Evolutionary conservation across 37 sponge, comb jelly and placozoan genomes (phyloP).

Genomic region (Spongilla lacustris): DNA sequence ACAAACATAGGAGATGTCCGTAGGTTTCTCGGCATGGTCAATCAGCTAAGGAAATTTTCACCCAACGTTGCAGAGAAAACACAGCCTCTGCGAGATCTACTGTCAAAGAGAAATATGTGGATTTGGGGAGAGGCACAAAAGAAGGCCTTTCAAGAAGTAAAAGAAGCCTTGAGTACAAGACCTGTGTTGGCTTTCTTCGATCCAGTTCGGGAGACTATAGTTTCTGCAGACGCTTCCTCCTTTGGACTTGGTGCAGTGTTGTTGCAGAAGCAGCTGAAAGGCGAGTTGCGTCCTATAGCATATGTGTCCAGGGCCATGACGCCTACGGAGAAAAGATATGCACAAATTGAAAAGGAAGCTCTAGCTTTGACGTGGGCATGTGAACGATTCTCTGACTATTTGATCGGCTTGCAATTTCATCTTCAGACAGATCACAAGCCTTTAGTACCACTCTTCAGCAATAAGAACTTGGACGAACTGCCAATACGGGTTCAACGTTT

Average conservation of each 20-base stretch:
- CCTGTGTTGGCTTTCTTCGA: constrained; percentile 46
- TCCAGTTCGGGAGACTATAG: constrained; percentile 9
- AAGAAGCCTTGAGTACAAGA: constrained; percentile 12
- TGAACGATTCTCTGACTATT: constrained; percentile 31
- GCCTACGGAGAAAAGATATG: constrained; percentile 49
- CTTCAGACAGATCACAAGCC: constrained; percentile 71
- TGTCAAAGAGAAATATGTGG: constrained; percentile 25
- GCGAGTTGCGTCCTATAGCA: constrained; percentile 39
- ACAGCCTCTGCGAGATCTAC: constrained; percentile 34
- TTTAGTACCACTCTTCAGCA: constrained; percentile 45
- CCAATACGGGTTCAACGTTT: constrained; percentile 57
- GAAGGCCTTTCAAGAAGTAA: constrained; percentile 34
- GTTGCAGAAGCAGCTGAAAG: constrained; percentile 22
- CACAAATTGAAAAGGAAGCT: constrained; percentile 61
- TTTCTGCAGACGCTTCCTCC: constrained; percentile 37
- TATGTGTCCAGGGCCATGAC: constrained; percentile 56
- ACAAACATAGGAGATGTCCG: constrained; percentile 23
- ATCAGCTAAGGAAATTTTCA: constrained; percentile 40
- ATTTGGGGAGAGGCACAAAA: constrained; percentile 41
- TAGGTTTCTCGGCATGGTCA: constrained; percentile 55
- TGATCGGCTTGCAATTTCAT: constrained; percentile 38
- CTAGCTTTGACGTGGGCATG: constrained; percentile 60
- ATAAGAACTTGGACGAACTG: constrained; percentile 44
- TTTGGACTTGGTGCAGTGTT: constrained; percentile 56
- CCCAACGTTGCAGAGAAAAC: constrained; percentile 19